Base-by-base conservation (phyloP, 1,140 invertebrate genomes). In the Dryas iulia region DNA sequence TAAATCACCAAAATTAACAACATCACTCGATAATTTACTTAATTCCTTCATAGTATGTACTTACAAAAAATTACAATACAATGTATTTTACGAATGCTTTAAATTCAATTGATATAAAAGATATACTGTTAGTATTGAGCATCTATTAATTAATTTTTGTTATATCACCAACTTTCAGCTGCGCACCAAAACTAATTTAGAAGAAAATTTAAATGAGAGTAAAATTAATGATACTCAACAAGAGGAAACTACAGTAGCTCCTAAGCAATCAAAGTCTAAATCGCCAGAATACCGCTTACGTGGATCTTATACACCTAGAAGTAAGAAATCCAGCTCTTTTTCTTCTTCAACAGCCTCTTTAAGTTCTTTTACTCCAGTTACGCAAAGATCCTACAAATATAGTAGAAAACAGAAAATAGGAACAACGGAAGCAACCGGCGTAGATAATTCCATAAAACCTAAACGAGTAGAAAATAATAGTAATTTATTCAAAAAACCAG, bases 331-430 rank as follows among this genome's bases (percentile, higher is more conserved):
- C 59, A 77, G 70, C 28, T 31, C 72, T 12, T 76, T 70, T 71
- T 54, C 81, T 47, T 63, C 81, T 31, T 66, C 79, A 57, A 61
- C 73, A 6, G 59, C 57, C 58, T 33, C 73, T 2, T 63, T 64
- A 21, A 68, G 73, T 18, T 67, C 67, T 60, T 66, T 71, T 57
- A 77, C 57, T 66, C 72, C 74, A 39, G 76, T 56, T 59, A 67
- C 72, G 14, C 78, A 84, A 73, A 83, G 75, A 66, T 71, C 76
- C 12, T 83, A 83, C 57, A 91, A 89, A 78, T 90, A 78, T 69
- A 89, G 66, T 53, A 82, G 88, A 77, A 89, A 86, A 78, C 80
- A 83, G 56, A 87, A 86, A 78, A 23, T 73, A 30, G 78, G 77
- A 47, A 80, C 82, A 62, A 82, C 79, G 3, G 78, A 82, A 63